Evolutionary conservation across 2,888 invertebrate species (phyloP).

Genomic region (Chrysotoxum bicinctum): DNA sequence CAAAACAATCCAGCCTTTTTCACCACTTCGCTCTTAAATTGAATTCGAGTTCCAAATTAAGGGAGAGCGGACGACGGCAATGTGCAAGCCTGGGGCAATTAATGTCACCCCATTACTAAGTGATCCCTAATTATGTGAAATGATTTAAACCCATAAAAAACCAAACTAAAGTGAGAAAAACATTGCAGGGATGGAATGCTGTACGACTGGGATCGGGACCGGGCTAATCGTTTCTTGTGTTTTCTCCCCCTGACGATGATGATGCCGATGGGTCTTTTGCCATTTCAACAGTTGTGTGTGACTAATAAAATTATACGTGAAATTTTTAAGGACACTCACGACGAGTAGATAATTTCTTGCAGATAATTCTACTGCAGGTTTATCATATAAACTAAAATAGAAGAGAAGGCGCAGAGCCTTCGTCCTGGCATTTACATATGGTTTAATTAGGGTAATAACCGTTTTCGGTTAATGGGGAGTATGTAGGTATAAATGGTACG

Average conservation of each 20-base stretch:
- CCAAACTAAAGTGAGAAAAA: conserved; percentile 64
- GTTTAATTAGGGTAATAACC: conserved; percentile 66
- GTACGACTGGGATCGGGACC: background rate
- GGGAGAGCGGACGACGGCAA: background rate
- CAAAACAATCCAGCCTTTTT: conserved; percentile 32
- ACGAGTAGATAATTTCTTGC: conserved; percentile 56
- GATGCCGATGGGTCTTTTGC: background rate
- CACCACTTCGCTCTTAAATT: conserved; percentile 20
- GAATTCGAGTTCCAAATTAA: conserved; percentile 56
- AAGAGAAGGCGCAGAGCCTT: background rate
- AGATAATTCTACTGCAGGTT: conserved; percentile 47
- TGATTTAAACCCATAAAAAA: conserved; percentile 78
- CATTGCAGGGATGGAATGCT: conserved; percentile 20
- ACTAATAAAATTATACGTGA: conserved; percentile 70
- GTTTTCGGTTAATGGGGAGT: conserved; percentile 48
- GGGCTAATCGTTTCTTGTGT: conserved; percentile 47
- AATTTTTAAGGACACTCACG: conserved; percentile 61
- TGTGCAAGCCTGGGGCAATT: conserved; percentile 78
- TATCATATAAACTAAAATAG: background rate
- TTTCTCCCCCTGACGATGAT: conserved; percentile 17
- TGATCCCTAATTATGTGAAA: conserved; percentile 82
- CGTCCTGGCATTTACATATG: conserved; percentile 52
- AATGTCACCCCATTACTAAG: conserved; percentile 82
- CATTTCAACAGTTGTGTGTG: conserved; percentile 70
- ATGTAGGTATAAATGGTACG: background rate